These are phyloP conservation scores for Drosophila ironensis DNA, from an alignment of 1,140 invertebrate species.

Conservation along the genomic window DNA sequence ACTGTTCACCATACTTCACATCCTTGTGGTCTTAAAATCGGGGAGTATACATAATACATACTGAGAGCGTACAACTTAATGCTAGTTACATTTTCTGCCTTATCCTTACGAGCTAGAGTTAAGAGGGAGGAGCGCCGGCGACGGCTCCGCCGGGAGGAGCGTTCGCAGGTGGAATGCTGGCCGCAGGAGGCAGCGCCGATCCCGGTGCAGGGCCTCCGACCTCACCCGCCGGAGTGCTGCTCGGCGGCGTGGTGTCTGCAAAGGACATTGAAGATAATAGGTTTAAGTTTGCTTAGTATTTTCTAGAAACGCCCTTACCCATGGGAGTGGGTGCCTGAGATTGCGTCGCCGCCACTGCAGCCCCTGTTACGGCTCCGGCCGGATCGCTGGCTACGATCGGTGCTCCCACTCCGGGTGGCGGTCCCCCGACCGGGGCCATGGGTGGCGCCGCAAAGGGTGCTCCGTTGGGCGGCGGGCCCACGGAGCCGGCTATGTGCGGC, in stretches of 20 bases:
- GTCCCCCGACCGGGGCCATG: slow-evolving; percentile 23
- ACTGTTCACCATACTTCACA: slow-evolving; percentile 2
- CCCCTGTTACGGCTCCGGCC: slow-evolving; percentile 11
- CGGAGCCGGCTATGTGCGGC: slow-evolving; percentile 39
- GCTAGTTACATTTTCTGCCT: slow-evolving; percentile 50
- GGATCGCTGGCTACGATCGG: slow-evolving; percentile 9
- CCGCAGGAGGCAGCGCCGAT: slow-evolving; percentile 18
- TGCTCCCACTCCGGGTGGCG: slow-evolving; percentile 7
- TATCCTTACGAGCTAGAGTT: slow-evolving; percentile 54
- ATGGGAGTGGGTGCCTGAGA: slow-evolving; percentile 67
- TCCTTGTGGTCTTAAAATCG: slow-evolving; percentile 16
- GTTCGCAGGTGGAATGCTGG: slow-evolving; percentile 58
- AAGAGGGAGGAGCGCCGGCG: slow-evolving; percentile 52
- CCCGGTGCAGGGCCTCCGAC: slow-evolving; percentile 13
- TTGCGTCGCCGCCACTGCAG: slow-evolving; percentile 23
- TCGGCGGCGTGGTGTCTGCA: slow-evolving; percentile 67
- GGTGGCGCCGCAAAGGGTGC: slow-evolving; percentile 49
- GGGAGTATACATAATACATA: slow-evolving; percentile 66
- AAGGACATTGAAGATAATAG: background rate
- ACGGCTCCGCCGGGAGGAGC: slow-evolving; percentile 6
- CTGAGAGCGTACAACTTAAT: slow-evolving; percentile 69
- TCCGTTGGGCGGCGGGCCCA: slow-evolving; percentile 48
- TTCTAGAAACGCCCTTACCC: slow-evolving; percentile 57
- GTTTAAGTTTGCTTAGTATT: background rate
- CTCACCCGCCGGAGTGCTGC: slow-evolving; percentile 40